Conservation (phyloP, 1,140 invertebrate species). For the Adelges cooleyi region DNA sequence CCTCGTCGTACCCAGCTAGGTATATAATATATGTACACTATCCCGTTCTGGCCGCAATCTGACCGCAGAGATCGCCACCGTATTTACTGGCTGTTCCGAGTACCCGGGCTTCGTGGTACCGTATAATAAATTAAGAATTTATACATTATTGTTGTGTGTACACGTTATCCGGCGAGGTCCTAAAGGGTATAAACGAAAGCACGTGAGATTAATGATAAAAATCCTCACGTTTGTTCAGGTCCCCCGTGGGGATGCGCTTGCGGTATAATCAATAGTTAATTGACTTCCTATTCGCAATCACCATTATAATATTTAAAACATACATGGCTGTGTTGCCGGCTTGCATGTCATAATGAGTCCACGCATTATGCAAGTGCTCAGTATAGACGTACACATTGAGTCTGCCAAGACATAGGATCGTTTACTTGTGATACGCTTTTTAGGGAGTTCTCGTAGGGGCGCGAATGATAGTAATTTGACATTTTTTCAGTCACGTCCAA, state of each 20-base stretch:
- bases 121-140: slow-evolving; percentile 27
- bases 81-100: too few species aligned
- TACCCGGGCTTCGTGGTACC: background rate
- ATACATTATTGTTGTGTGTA: slow-evolving; percentile 11
- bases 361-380: too few species aligned
- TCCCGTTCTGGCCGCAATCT: background rate
- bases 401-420: too few species aligned
- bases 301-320: background rate
- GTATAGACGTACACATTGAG: too few species aligned
- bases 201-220: slow-evolving; percentile 28
- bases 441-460: too few species aligned
- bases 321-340: background rate
- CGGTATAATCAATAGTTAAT: slow-evolving; percentile 23
- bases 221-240: slow-evolving; percentile 21
- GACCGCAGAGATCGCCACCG: slow-evolving; percentile 6
- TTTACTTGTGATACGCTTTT: too few species aligned
- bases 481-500: too few species aligned
- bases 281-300: background rate
- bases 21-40: background rate
- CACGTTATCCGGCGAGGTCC: background rate
- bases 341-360: too few species aligned
- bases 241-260: background rate
- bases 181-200: slow-evolving; percentile 25
- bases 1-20: too few species aligned
- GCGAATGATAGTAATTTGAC: too few species aligned